Evolutionary conservation across 2,888 invertebrate species (phyloP).

Genomic region (Erebia epiphron): DNA sequence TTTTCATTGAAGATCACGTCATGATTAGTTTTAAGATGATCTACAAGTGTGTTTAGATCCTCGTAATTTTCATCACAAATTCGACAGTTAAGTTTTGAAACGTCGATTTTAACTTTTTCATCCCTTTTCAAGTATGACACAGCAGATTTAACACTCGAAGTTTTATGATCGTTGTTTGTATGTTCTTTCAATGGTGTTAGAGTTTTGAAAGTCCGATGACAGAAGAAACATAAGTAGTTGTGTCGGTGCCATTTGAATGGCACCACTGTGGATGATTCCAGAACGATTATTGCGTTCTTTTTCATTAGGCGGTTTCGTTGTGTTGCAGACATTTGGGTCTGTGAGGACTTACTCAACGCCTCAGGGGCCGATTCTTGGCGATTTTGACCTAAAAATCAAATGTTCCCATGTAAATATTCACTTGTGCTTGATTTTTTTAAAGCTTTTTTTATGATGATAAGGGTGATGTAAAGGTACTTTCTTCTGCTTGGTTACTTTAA

Average conservation of each 20-base stretch:
- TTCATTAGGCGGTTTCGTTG: constrained; percentile 69
- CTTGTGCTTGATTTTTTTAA: neutral
- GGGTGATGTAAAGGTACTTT: too few relatives aligned
- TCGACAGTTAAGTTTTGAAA: constrained; percentile 54
- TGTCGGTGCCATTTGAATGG: constrained; percentile 77
- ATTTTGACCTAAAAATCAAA: constrained; percentile 70
- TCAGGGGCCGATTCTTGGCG: constrained; percentile 44
- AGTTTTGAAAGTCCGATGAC: constrained; percentile 64
- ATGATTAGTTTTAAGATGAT: constrained; percentile 59
- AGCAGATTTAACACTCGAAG: constrained; percentile 60
- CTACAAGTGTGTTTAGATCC: constrained; percentile 51
- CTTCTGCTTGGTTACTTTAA: too few relatives aligned
- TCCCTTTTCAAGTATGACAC: constrained; percentile 66
- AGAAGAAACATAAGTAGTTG: constrained; percentile 72
- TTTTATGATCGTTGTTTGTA: constrained; percentile 56
- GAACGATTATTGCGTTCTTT: constrained; percentile 63
- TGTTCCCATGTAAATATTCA: constrained; percentile 37
- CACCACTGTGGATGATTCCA: constrained; percentile 63
- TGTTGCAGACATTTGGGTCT: constrained; percentile 63
- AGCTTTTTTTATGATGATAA: neutral
- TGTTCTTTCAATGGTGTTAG: constrained; percentile 65
- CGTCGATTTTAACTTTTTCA: constrained; percentile 73
- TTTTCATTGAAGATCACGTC: constrained; percentile 52
- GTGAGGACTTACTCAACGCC: constrained; percentile 56
- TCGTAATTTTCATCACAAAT: constrained; percentile 50